Evolutionary conservation across 2,888 invertebrate species (phyloP).

Genomic region (Trachelus tabidus): DNA sequence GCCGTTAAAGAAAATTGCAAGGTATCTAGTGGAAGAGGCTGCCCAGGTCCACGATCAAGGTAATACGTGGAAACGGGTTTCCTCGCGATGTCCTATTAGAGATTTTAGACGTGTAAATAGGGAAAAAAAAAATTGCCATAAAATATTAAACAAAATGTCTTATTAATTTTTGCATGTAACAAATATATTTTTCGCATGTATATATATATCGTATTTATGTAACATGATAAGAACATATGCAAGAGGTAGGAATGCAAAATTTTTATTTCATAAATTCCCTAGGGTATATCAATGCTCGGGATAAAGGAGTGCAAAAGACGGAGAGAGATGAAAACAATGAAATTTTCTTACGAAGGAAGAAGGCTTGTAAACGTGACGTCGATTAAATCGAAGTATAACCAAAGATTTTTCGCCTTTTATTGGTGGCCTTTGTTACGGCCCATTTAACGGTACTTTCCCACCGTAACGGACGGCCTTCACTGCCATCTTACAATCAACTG

Average conservation of each 20-base stretch:
- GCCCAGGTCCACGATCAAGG: no score
- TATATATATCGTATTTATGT: background rate
- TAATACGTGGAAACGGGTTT: no score
- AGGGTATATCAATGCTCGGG: background rate
- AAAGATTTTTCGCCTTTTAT: constrained; percentile 7
- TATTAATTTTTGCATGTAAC: no score
- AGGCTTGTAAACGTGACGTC: constrained; percentile 9
- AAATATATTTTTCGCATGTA: background rate
- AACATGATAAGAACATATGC: background rate
- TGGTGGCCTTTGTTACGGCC: constrained; percentile 12
- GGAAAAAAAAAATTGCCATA: no score
- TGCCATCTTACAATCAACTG: no score
- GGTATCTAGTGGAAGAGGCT: no score
- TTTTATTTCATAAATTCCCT: no score
- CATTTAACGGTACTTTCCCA: constrained; percentile 30
- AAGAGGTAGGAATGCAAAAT: constrained; percentile 7
- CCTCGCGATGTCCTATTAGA: no score
- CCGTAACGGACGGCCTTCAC: constrained; percentile 9
- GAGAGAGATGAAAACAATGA: background rate
- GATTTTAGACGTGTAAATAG: no score
- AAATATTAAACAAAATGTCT: no score
- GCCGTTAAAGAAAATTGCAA: no score
- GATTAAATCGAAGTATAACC: constrained; percentile 1
- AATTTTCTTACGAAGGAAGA: background rate
- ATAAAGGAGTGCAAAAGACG: background rate